Evolutionary conservation across 2,113 vertebrate genomes (phyloP), one percentile per base, ranked within the genome.

Genomic region (Cichladusa arquata): DNA sequence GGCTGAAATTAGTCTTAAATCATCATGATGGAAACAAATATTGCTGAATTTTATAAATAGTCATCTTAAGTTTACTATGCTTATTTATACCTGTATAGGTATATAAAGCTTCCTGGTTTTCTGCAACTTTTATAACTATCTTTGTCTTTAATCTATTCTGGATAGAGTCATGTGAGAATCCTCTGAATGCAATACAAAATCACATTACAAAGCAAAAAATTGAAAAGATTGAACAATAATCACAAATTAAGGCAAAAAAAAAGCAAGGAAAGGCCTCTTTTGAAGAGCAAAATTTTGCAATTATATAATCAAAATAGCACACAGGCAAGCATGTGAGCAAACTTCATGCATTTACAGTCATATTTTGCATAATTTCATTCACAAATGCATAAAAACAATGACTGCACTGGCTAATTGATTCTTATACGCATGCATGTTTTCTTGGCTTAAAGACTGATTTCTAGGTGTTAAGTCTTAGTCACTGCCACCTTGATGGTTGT

Each of bases 101-200:
- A 23, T 51, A 42, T 31, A 76, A 28, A 57, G 7, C 19, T 33
- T 86, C 10, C 6, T 24, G 6, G 2, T 84, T 87, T 72, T 33
- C 29, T 60, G 15, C 4, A 80, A 48, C 47, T 71, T 74, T 48
- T 36, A 12, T 61, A 26, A 11, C 13, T 22, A 33, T 38, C 5
- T 65, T 31, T 67, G 12, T 6, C 31, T 73, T 88, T 66, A 81
- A 34, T 85, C 19, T 77, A 0, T 61, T 93, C 9, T 62, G 23
- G 6, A 24, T 61, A 23, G 4, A 17, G 34, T 73, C 12, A 23
- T 0, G 0, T 33, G 11, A 81, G 11, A 45, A 22, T 81, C 8
- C 20, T 42, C 20, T 61, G n/a, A 82, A 65, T 42, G 44, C 22
- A 67, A 14, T 44, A 42, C 4, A 58, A 65, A 72, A 47, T 51